Evolutionary conservation across 2,888 invertebrate species (phyloP).

Genomic region (Acronicta alni): DNA sequence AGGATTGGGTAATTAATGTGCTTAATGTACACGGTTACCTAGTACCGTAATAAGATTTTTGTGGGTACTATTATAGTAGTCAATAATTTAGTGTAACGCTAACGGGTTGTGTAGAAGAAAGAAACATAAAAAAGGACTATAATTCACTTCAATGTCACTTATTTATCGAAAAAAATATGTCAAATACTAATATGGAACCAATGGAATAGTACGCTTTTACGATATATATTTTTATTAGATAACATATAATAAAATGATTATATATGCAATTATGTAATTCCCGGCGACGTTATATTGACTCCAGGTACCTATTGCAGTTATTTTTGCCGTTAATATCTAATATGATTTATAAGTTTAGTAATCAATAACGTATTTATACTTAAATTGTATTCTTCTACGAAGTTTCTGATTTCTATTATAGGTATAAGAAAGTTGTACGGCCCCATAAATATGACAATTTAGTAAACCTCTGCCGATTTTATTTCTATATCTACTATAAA

Average conservation of each 20-base stretch:
- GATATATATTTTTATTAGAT: too few relatives aligned
- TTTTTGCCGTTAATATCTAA: constrained; percentile 7
- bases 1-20: constrained; percentile 24
- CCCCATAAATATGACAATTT: not conserved
- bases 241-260: constrained; percentile 9
- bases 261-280: constrained; percentile 12
- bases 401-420: too few relatives aligned
- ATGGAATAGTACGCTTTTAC: too few relatives aligned
- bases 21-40: constrained; percentile 6
- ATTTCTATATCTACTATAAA: not conserved
- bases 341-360: constrained; percentile 2
- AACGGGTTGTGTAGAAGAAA: too few relatives aligned
- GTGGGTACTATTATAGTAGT: not conserved
- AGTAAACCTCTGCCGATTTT: not conserved
- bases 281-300: not conserved
- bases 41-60: too few relatives aligned
- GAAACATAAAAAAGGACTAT: too few relatives aligned
- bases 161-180: too few relatives aligned
- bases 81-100: too few relatives aligned
- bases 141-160: too few relatives aligned
- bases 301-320: not conserved
- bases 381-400: too few relatives aligned
- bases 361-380: not conserved
- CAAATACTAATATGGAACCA: too few relatives aligned
- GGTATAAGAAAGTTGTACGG: too few relatives aligned